Base-by-base conservation (phyloP, 2,888 invertebrate genomes). In the Epinotia nisella region DNA sequence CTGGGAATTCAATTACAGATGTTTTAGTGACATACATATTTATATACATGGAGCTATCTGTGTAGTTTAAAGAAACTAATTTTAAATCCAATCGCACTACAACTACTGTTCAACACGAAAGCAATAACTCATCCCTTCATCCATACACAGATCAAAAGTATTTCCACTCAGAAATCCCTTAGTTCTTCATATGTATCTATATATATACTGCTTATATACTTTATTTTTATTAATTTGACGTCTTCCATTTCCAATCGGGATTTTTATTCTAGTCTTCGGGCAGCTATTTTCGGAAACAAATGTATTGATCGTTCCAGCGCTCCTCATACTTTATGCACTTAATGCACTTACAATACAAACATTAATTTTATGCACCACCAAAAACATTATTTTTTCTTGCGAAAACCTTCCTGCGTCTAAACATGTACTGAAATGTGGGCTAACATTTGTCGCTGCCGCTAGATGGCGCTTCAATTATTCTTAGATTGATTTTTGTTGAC, bases 21-120 rank as follows among this genome's bases (percentile, higher is more conserved):
- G 49, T n/a, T 35, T 21, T 3, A 62, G 11, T 5, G 49, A 21
- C 61, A 21, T 41, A 39, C 15, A 61, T n/a, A 3, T 66, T 41
- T 66, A 39, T 9, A 19, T 9, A 55, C 39, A 41, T 56, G 55
- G 55, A 66, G 7, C 41, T 66, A n/a, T 53, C 9, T 11, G 24
- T 17, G 7, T 39, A 41, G 19, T 39, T n/a, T 49, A 24, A 66
- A 56, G 21, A 41, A 55, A 66, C 21, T 56, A 66, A 66, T 10
- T 66, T 21, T 56, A 56, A 55, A 66, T 66, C 55, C 41, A 39
- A 11, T 17, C 39, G 39, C 65, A 66, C 65, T 65, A 39, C 19
- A 21, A 55, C 19, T 62, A 55, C 19, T 62, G 62, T 49, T n/a
- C 13, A 11, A 59, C 3, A 17, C 39, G n/a, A 24, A 39, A 56